phyloP scores from a whole-genome alignment of 2,113 vertebrate species.

The Eublepharis macularius region DNA sequence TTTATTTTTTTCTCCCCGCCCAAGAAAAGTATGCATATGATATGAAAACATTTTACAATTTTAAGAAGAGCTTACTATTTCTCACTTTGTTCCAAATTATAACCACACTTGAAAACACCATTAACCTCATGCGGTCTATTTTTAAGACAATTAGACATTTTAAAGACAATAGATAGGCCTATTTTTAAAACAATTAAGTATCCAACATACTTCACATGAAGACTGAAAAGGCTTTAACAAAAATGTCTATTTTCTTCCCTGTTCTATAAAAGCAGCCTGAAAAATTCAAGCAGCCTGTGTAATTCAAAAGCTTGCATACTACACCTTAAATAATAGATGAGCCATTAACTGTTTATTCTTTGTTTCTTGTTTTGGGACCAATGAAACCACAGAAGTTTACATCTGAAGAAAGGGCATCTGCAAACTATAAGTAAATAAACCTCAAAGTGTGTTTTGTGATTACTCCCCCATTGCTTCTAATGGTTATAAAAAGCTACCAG shows the following conservation, averaged over 20 bases:
- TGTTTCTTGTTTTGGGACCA: neutral
- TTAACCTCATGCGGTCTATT: neutral
- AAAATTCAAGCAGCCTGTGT: neutral
- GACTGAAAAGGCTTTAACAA: neutral
- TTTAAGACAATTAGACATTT: constrained; percentile 1
- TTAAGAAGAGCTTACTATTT: neutral
- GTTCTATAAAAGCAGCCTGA: neutral
- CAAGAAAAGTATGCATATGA: neutral
- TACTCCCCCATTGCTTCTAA: neutral
- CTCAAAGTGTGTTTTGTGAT: constrained; percentile 33
- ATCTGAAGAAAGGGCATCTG: constrained; percentile 10
- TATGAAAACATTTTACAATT: neutral
- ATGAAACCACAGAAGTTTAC: neutral
- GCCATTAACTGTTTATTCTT: neutral
- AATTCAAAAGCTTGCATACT: neutral
- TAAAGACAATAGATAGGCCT: too few species aligned
- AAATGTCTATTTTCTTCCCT: neutral
- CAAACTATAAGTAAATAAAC: constrained; percentile 53
- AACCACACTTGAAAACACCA: neutral
- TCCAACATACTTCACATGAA: neutral
- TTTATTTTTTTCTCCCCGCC: neutral
- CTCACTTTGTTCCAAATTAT: neutral
- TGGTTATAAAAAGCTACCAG: constrained; percentile 48
- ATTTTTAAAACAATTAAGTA: neutral
- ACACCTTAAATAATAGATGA: neutral